Base-by-base conservation (phyloP, 2,888 invertebrate genomes). In the Caenorhabditis angaria region DNA sequence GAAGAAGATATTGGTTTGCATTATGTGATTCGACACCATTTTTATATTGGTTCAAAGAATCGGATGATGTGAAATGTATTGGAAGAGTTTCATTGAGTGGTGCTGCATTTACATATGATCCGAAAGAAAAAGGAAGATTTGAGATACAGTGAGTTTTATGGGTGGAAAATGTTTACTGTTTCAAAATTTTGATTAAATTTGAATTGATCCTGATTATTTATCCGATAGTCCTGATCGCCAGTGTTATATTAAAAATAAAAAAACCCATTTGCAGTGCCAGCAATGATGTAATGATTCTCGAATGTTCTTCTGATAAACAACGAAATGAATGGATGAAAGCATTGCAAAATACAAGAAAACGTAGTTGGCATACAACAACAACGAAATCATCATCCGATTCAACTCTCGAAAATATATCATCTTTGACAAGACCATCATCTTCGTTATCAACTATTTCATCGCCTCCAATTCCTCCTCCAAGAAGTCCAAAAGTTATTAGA, bases 81-180 rank as follows among this genome's bases (percentile, higher is more conserved):
- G 85, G 85, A 10, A 64, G 83, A 29, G 70, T 85, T 20, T 66
- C 77, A 18, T 65, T 85, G 41, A 68, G 70, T 24, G 85, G 85
- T 2, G 83, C 85, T 27, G 85, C 85, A 3, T 84, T 85, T 59
- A 83, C 83, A 0, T 84, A 81, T 68, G 82, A 85, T 68, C 83
- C 85, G 4, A 66, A 76, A 25, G 82, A 85, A 54, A 78, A 77
- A 50, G 84, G 84, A 12, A 62, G 79, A n/a, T 85, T 85, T 69
- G 85, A 84, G 41, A 83, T 85, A 32, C 84, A 82, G 84, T 85
- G 27, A 63, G 77, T 70, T 41, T 62, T n/a, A n/a, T n/a, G n/a
- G n/a, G n/a, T n/a, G n/a, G n/a, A n/a, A n/a, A n/a, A n/a, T n/a
- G n/a, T n/a, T n/a, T n/a, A n/a, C n/a, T n/a, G n/a, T n/a, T n/a